Base-by-base conservation (phyloP, 2,888 invertebrate genomes). In the Tipula vernalis region DNA sequence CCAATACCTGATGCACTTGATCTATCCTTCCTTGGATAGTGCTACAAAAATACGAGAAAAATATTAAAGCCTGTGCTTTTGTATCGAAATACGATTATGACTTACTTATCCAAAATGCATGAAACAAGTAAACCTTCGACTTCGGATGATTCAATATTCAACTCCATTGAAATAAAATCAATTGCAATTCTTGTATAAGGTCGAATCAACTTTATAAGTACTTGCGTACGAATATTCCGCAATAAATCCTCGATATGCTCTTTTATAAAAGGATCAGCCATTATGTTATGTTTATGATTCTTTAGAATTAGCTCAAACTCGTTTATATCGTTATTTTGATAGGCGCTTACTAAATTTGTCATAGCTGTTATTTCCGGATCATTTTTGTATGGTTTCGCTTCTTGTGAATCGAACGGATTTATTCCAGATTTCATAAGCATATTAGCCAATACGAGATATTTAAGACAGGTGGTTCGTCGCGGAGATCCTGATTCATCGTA, bases 391-490 rank as follows among this genome's bases (percentile, higher is more conserved):
- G 99, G 99, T 91, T 99, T 99, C 0, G 99, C 99, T 93, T 99
- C 99, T 93, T 99, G 99, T 0, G 99, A 99, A 92, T 99, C 99
- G 91, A 99, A 99, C 0, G 99, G 99, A 92, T 99, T 99, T 88
- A 99, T 99, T 51, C 98, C 99, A 4, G 99, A 99, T 91, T 99
- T 99, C 98, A 99, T 99, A 88, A 99, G 96, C 99, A 99, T 99
- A 92, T 99, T 99, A 18, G 99, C 99, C 90, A 99, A 92, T 57
- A 99, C 99, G 89, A 99, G 94, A 92, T 99, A 99, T 92, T 99
- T 99, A 87, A 99, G 93, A 91, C 99, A 99, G 0, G 98, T 98
- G 42, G 99, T 99, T 88, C 99, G 94, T 89, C 99, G 93, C 15
- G 98, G 98, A 89, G 98, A 98, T 51, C 99, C 99, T 13, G 98